Evolutionary conservation across 2,113 vertebrate species (phyloP), one percentile per base, ranked within the genome.

Genomic region (Motacilla tschutschensis): DNA sequence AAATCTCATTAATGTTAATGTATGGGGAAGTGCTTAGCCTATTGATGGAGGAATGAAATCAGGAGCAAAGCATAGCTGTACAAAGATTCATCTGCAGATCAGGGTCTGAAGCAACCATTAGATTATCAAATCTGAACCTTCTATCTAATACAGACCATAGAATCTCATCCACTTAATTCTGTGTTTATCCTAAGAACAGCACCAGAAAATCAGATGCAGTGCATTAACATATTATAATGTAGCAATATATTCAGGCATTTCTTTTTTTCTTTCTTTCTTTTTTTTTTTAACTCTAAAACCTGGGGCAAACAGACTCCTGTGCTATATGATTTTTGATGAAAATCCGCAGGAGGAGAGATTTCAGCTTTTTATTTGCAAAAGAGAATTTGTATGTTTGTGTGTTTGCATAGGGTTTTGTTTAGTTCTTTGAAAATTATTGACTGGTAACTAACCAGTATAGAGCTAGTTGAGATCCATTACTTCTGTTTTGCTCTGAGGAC

Each of bases 1-100:
- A 88, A 89, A 89, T 88, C 67, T 91, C 77, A 81, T 93, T 89
- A 86, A 78, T 78, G 58, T 78, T 94, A 91, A 91, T 90, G 63
- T 59, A 31, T 66, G 63, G 59, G 41, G 60, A 69, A 91, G 51
- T 82, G 69, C 79, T 79, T 73, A 73, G 88, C 77, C 43, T 83
- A 35, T 82, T 73, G 83, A 82, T 91, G 79, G 14, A 76, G 83
- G 63, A 91, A 78, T 79, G 63, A 79, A 93, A 91, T 89, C 54
- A 58, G 63, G 74, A 85, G 80, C 47, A 90, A 79, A 79, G 66
- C 71, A 19, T 44, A 81, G 71, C 74, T 69, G 74, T 65, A 24
- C 74, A 83, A 74, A 85, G 88, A 88, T 85, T 90, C 64, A 82
- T 81, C 64, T 62, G 29, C 65, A 92, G 83, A 91, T 90, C 82